Evolutionary conservation across 37 sponge, comb jelly and placozoan species (phyloP).

Genomic region (Oopsacas minuta): DNA sequence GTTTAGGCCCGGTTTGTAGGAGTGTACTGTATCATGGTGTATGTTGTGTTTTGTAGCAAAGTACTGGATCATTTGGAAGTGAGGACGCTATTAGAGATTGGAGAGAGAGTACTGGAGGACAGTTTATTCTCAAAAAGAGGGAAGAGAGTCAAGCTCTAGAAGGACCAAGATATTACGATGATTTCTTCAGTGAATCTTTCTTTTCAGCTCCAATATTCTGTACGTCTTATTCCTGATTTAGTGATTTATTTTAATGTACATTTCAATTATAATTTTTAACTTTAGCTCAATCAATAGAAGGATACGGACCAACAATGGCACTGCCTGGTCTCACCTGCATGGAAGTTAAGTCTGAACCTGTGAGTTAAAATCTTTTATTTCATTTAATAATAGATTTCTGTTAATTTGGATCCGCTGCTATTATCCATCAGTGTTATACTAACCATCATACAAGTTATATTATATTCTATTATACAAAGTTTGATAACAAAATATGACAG

Average conservation of each 20-base stretch:
- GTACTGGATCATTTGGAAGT: not conserved
- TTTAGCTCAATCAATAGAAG: conserved; percentile 18
- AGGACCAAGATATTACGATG: not conserved
- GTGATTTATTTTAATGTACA: not conserved
- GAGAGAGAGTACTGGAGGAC: conserved; percentile 6
- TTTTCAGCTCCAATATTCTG: not conserved
- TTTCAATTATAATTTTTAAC: not conserved
- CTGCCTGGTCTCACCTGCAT: conserved; percentile 53
- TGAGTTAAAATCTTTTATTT: no score
- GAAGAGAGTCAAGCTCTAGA: not conserved
- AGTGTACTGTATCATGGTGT: no score
- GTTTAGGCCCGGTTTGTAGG: no score
- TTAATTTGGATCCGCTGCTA: no score
- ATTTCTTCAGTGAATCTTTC: not conserved
- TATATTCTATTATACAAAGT: no score
- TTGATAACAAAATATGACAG: no score
- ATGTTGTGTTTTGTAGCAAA: not conserved
- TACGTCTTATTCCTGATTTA: no score
- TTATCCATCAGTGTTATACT: no score
- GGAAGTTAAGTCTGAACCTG: not conserved
- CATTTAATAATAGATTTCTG: no score
- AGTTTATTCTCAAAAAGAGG: conserved; percentile 1
- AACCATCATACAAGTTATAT: no score
- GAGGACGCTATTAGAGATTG: not conserved
- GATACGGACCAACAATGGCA: conserved; percentile 52